A percentile compares a stretch with the other conserved stretches of the same genome.
These are phyloP conservation scores for Cancer borealis DNA, from an alignment of 2,888 invertebrate species.

Conservation along the genomic window DNA sequence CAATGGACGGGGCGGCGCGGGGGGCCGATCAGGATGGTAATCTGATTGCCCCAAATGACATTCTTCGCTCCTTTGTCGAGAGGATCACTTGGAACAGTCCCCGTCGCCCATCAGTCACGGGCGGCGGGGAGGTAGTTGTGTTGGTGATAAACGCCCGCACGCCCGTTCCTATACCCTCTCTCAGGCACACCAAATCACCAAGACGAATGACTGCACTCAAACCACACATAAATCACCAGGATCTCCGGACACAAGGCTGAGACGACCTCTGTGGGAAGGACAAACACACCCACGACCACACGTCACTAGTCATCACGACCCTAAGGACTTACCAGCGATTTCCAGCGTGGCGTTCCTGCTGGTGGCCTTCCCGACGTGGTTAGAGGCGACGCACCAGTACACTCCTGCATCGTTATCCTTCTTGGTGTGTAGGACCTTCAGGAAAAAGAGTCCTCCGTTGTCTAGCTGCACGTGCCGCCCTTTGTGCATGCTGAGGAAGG, in stretches of 20 bases:
- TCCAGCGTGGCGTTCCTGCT: slow-evolving; percentile 97
- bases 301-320: neutral
- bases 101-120: neutral
- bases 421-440: slow-evolving; percentile 92
- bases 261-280: neutral
- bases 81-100: neutral
- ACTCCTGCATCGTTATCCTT: slow-evolving; percentile 85
- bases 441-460: slow-evolving; percentile 95
- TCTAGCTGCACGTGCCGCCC: slow-evolving; percentile 91
- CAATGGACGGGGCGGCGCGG: neutral
- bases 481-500: slow-evolving; percentile 64
- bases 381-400: slow-evolving; percentile 98
- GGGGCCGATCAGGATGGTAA: neutral
- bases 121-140: neutral
- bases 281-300: neutral
- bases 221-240: neutral
- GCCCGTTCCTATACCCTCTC: neutral
- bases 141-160: neutral
- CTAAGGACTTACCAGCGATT: slow-evolving; percentile 90
- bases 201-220: neutral
- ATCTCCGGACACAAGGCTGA: neutral
- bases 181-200: neutral
- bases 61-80: neutral
- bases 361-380: slow-evolving; percentile 91
- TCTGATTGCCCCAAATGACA: slow-evolving; percentile 16